These are phyloP conservation scores for Ceratina australensis DNA, from an alignment of 1,140 invertebrate genomes.

Conservation along the genomic window DNA sequence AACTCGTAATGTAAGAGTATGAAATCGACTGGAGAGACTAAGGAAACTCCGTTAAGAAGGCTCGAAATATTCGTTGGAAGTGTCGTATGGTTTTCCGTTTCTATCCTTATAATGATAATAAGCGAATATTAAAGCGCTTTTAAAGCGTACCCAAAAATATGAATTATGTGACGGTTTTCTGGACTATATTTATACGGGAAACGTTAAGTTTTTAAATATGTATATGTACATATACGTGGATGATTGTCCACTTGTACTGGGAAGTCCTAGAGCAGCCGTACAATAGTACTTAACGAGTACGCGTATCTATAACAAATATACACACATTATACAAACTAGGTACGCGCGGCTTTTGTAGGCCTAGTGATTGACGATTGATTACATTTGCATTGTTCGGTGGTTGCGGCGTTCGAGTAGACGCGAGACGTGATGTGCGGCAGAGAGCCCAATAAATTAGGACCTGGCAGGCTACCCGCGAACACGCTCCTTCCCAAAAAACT, in stretches of 20 bases:
- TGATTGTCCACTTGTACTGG: slow-evolving; percentile 39
- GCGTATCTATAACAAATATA: slow-evolving; percentile 29
- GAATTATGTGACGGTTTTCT: slow-evolving; percentile 24
- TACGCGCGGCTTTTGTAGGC: slow-evolving; percentile 68
- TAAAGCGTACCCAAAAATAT: slow-evolving; percentile 57
- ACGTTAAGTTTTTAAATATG: slow-evolving; percentile 11
- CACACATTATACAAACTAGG: slow-evolving; percentile 61
- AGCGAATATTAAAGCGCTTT: slow-evolving; percentile 45
- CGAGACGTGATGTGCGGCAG: slow-evolving; percentile 77
- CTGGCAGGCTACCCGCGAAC: slow-evolving; percentile 74
- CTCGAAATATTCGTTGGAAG: slow-evolving; percentile 25
- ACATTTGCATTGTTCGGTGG: slow-evolving; percentile 76
- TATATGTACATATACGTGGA: slow-evolving; percentile 19
- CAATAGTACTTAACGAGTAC: slow-evolving; percentile 26
- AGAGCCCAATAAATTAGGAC: slow-evolving; percentile 76
- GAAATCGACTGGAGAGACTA: slow-evolving; percentile 11
- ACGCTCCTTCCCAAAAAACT: slow-evolving; percentile 82
- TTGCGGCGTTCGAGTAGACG: slow-evolving; percentile 74
- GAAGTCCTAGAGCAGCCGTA: slow-evolving; percentile 41
- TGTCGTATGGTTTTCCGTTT: neutral
- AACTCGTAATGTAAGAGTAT: slow-evolving; percentile 24
- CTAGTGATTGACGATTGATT: slow-evolving; percentile 68
- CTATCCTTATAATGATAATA: slow-evolving; percentile 25
- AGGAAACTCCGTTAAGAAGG: slow-evolving; percentile 19
- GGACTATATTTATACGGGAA: slow-evolving; percentile 27